Evolutionary conservation across 2,888 invertebrate genomes (phyloP).

Genomic region (Lithophane leautieri): DNA sequence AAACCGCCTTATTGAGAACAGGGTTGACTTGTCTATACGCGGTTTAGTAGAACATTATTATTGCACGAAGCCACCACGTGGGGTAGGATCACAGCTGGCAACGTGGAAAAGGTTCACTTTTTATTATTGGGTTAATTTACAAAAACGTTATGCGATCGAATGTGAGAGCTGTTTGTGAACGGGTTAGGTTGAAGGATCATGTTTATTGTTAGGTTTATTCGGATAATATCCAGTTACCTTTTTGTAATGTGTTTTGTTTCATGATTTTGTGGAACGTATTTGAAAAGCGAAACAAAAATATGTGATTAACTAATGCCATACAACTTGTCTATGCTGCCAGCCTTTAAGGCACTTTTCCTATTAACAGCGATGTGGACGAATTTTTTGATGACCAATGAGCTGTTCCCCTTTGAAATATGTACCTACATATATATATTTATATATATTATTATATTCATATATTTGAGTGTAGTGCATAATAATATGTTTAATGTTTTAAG

Average conservation of each 20-base stretch:
- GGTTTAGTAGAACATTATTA: constrained; percentile 64
- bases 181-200: constrained; percentile 14
- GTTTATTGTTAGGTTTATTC: constrained; percentile 16
- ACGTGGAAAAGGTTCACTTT: constrained; percentile 59
- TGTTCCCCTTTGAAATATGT: background rate
- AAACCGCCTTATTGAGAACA: constrained; percentile 38
- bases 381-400: background rate
- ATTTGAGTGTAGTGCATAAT: background rate
- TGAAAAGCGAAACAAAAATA: background rate
- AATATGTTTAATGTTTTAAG: background rate
- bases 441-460: too few relatives aligned
- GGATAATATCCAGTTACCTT: constrained; percentile 2
- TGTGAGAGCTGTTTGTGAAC: constrained; percentile 26
- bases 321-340: background rate
- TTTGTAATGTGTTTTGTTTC: constrained; percentile 5
- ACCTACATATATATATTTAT: background rate
- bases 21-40: constrained; percentile 53
- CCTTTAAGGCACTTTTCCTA: background rate
- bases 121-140: constrained; percentile 62
- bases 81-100: constrained; percentile 51
- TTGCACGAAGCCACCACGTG: constrained; percentile 53
- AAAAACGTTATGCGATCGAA: constrained; percentile 47
- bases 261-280: background rate
- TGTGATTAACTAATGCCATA: background rate
- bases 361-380: too few relatives aligned